Percentiles rank a stretch among this genome's conserved stretches.
phyloP scores from a whole-genome alignment of 2,113 vertebrate species.

The Octodon degus region DNA sequence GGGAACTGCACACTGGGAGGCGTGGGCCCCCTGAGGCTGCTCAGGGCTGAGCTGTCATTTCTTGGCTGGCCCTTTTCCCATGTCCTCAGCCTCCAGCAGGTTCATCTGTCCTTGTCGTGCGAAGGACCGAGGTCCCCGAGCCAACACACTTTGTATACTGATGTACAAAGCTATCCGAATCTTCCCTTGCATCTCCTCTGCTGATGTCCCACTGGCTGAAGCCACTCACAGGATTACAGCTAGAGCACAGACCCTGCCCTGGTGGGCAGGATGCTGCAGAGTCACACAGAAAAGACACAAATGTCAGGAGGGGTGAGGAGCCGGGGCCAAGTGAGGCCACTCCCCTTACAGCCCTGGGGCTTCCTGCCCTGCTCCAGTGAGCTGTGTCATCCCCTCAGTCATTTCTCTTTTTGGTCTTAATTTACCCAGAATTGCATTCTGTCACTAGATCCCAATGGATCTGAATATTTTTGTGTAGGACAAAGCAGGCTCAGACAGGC shows the following conservation, averaged over 20 bases:
- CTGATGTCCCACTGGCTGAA: neutral
- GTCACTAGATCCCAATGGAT: neutral
- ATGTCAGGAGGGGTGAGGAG: neutral
- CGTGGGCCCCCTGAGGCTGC: neutral
- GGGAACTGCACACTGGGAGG: neutral
- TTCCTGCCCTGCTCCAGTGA: neutral
- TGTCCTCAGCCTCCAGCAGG: neutral
- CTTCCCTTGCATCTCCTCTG: neutral
- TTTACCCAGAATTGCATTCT: neutral
- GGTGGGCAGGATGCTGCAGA: neutral
- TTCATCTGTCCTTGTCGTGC: neutral
- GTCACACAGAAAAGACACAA: neutral
- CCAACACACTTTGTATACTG: neutral
- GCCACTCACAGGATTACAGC: neutral
- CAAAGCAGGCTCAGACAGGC: neutral
- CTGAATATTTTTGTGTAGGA: neutral
- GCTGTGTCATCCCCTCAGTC: neutral
- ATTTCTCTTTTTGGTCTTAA: neutral
- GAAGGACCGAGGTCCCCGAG: neutral
- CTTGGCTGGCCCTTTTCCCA: neutral
- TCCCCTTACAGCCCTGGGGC: neutral
- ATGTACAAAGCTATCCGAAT: neutral
- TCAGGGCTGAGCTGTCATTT: neutral
- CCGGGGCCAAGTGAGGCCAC: accelerated
- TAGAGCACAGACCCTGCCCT: neutral